phyloP scores from a whole-genome alignment of 2,113 vertebrate species.

The Rhea americana region DNA sequence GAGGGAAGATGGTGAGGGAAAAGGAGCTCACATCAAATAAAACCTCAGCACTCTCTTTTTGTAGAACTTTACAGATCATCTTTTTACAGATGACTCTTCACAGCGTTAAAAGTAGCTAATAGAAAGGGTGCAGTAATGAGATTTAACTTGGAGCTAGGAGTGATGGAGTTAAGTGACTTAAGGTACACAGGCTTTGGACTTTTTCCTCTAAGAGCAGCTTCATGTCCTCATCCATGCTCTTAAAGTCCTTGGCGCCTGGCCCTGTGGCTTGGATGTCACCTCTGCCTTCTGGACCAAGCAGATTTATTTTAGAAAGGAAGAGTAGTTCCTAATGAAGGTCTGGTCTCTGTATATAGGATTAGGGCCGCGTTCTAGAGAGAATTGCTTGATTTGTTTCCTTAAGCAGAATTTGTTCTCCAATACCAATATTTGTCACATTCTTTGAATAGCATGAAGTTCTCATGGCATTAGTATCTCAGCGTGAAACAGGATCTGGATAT shows the following conservation, averaged over 20 bases:
- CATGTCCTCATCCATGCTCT: neutral
- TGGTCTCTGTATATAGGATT: neutral
- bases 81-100: neutral
- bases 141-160: neutral
- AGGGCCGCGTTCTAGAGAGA: neutral
- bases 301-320: neutral
- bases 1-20: neutral
- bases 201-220: neutral
- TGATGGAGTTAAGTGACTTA: neutral
- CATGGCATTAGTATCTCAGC: neutral
- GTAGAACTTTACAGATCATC: no score
- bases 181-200: neutral
- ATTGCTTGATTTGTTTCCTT: neutral
- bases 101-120: neutral
- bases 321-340: neutral
- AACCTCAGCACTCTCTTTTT: neutral
- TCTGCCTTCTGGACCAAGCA: neutral
- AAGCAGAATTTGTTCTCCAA: slow-evolving; percentile 19
- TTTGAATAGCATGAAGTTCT: neutral
- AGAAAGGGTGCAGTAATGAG: neutral
- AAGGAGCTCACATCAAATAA: neutral
- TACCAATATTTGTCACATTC: neutral
- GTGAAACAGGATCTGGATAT: neutral
- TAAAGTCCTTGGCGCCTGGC: neutral
- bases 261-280: neutral